Percentiles rank a stretch among this genome's conserved stretches.
Evolutionary conservation across 2,797 vertebrate genomes (phyloP).

Genomic region (Nyctibius grandis): DNA sequence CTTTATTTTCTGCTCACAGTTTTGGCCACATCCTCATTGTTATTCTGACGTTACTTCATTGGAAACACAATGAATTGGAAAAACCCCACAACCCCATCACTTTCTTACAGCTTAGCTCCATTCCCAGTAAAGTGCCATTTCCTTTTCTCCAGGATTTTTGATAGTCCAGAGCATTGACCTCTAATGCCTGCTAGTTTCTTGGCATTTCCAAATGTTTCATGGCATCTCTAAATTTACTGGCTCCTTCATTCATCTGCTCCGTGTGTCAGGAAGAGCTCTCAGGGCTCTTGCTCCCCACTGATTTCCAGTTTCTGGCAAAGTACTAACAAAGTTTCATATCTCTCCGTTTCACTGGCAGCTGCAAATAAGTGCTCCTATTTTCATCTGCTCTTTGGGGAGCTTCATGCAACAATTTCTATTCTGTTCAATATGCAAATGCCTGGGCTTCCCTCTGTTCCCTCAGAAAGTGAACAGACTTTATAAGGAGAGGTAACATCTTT

Average conservation of each 20-base stretch:
- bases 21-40: background rate
- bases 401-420: conserved; percentile 29
- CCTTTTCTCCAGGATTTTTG: background rate
- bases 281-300: background rate
- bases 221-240: background rate
- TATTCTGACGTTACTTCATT: background rate
- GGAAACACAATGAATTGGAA: background rate
- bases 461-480: conserved; percentile 16
- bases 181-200: background rate
- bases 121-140: background rate
- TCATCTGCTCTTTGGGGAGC: conserved; percentile 28
- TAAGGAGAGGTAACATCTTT: conserved; percentile 35
- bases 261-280: background rate
- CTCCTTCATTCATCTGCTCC: background rate
- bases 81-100: background rate
- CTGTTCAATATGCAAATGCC: conserved; percentile 45
- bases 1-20: background rate
- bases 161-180: background rate
- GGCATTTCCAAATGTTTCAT: background rate
- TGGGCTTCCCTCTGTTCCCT: background rate
- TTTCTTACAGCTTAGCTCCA: background rate
- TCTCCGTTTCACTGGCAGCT: conserved; percentile 9
- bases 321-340: conserved; percentile 11
- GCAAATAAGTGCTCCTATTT: conserved; percentile 49
- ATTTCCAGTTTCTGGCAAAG: background rate